Evolutionary conservation across 2,113 vertebrate genomes (phyloP).

Genomic region (Syngnathus typhle): DNA sequence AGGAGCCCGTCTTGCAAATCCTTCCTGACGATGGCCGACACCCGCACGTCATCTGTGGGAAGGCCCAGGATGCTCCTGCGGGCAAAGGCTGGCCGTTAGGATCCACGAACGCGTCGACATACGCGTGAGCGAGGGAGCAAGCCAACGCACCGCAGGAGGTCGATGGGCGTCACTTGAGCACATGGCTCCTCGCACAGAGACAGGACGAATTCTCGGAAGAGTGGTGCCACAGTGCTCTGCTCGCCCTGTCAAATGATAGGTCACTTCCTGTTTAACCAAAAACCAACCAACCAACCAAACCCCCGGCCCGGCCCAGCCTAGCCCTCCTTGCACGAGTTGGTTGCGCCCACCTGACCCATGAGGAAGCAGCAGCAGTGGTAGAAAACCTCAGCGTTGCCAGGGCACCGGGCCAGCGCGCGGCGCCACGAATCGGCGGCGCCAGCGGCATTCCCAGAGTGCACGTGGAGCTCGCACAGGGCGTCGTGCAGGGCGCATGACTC

Average conservation of each 20-base stretch:
- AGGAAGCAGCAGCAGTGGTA: conserved; percentile 83
- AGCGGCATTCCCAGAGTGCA: conserved; percentile 62
- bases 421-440: conserved; percentile 77
- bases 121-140: too few relatives aligned
- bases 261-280: too few relatives aligned
- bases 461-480: conserved; percentile 74
- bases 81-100: neutral
- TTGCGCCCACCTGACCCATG: conserved; percentile 76
- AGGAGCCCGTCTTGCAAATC: conserved; percentile 73
- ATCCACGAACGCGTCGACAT: neutral
- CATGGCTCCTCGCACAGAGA: conserved; percentile 78
- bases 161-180: conserved; percentile 69
- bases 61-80: conserved; percentile 82
- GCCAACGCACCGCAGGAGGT: conserved; percentile 77
- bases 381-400: conserved; percentile 81
- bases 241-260: conserved; percentile 67
- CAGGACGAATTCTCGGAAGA: conserved; percentile 82
- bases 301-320: too few relatives aligned
- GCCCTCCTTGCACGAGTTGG: neutral
- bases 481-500: conserved; percentile 79
- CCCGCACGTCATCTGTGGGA: conserved; percentile 74
- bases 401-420: conserved; percentile 75
- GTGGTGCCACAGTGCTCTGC: conserved; percentile 68
- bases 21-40: conserved; percentile 70
- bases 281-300: too few relatives aligned